Conservation (phyloP, 2,888 invertebrate species). For the Chymomyza procnemis region DNA sequence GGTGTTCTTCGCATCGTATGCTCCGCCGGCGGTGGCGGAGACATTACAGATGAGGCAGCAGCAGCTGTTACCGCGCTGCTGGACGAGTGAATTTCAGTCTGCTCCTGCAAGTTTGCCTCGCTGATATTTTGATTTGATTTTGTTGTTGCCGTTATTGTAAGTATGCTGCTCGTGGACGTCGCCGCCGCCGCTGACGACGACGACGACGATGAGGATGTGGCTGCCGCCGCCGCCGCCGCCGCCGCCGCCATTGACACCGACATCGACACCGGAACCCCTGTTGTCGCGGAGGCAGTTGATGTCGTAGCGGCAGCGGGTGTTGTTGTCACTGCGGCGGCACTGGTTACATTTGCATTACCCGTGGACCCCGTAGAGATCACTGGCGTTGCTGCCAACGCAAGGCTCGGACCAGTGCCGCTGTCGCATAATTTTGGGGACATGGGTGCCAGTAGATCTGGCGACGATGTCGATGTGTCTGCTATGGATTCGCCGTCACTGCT, state of each 20-base stretch:
- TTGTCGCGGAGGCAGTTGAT: slow-evolving; percentile 25
- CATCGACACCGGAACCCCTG: slow-evolving; percentile 39
- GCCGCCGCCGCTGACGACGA: slow-evolving; percentile 33
- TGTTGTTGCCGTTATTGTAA: slow-evolving; percentile 41
- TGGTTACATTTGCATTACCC: slow-evolving; percentile 33
- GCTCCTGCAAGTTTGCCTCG: slow-evolving; percentile 57
- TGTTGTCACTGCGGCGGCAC: slow-evolving; percentile 23
- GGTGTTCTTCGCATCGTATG: slow-evolving; percentile 47
- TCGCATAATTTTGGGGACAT: slow-evolving; percentile 89
- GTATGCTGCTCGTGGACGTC: slow-evolving; percentile 26
- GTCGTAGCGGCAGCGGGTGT: slow-evolving; percentile 13
- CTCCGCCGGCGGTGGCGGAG: slow-evolving; percentile 68
- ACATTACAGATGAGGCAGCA: slow-evolving; percentile 73
- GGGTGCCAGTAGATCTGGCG: slow-evolving; percentile 91
- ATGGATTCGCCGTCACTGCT: slow-evolving; percentile 97
- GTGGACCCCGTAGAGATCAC: slow-evolving; percentile 49
- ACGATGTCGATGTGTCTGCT: slow-evolving; percentile 95
- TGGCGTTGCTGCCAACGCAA: slow-evolving; percentile 59
- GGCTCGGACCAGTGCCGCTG: slow-evolving; percentile 64
- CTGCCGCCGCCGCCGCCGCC: slow-evolving; percentile 35
- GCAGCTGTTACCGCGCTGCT: slow-evolving; percentile 66
- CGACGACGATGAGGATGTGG: slow-evolving; percentile 33
- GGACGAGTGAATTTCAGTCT: slow-evolving; percentile 76
- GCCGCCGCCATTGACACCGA: slow-evolving; percentile 39
- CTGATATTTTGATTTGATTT: slow-evolving; percentile 14